Conservation (phyloP, 2,113 vertebrate genomes). For the Zosterops pallidus region DNA sequence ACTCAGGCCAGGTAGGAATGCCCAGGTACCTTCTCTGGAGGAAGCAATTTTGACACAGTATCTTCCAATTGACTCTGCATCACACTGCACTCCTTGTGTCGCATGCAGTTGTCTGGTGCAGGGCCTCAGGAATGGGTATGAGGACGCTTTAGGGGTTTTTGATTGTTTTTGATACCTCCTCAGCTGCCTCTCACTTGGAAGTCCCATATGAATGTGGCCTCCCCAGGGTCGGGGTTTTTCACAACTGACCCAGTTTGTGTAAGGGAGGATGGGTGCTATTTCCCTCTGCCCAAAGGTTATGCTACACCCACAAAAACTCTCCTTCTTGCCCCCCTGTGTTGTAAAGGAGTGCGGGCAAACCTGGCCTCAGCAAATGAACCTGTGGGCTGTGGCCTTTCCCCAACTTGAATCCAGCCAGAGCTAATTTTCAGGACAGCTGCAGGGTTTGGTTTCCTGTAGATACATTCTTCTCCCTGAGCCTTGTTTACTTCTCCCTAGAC, state of each 20-base stretch:
- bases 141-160: not conserved
- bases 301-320: not conserved
- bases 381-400: not conserved
- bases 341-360: not conserved
- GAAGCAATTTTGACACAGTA: not conserved
- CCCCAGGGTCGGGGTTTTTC: rapidly evolving
- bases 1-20: not conserved
- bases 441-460: not conserved
- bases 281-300: not conserved
- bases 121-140: not conserved
- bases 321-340: not conserved
- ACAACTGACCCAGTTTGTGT: not conserved
- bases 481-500: not conserved
- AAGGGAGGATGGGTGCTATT: not conserved
- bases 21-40: not conserved
- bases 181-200: not conserved
- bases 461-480: not conserved
- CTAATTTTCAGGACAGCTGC: not conserved
- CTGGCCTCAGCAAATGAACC: not conserved
- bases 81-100: not conserved
- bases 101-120: no score
- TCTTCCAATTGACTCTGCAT: not conserved
- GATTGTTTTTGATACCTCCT: not conserved
- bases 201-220: rapidly evolving
- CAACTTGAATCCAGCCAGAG: not conserved